Evolutionary conservation across 2,113 vertebrate genomes (phyloP), one percentile per base, ranked within the genome.

Genomic region (Ochotona princeps): DNA sequence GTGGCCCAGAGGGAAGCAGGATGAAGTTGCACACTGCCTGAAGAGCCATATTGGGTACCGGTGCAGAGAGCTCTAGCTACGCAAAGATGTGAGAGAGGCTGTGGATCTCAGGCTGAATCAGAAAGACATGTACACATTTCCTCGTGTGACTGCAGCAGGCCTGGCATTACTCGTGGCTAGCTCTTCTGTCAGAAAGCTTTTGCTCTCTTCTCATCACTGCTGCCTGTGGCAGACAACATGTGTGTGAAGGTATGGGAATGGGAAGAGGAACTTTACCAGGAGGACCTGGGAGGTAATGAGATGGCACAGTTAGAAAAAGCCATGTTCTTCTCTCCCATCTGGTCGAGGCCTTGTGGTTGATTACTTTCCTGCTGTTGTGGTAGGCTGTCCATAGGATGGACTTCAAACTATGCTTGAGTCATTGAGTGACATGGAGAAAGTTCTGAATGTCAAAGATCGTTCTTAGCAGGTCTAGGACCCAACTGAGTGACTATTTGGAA

Each of bases 371-470:
- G 70, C 47, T 85, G 79, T 35, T 79, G 47, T 74, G 54, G 72
- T 32, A 72, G 28, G 20, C 49, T 85, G 49, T 89, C 30, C 35
- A 35, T 23, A 51, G 66, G 47, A 90, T 63, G 54, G 44, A 69
- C 44, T 79, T 82, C 60, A 90, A 91, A 66, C 49, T 35, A 57
- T 65, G 15, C 14, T 93, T 93, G 61, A 26, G 73, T 80, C 66
- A 70, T 89, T 84, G 61, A 89, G 69, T 80, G 28, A 61, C 23
- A 30, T 35, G 84, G 80, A 78, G 79, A 44, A 90, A 67, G 26
- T 61, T 28, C 78, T 15, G 1, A 78, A 74, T 88, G 80, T 79
- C 47, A 69, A n/a, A 88, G 60, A 26, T 65, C 21, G 67, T 75
- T 63, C 25, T 80, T 23, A 57, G 67, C 12, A 87, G 38, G 66